Conservation (phyloP, 2,113 vertebrate species). For the Corythornis vintsioides region DNA sequence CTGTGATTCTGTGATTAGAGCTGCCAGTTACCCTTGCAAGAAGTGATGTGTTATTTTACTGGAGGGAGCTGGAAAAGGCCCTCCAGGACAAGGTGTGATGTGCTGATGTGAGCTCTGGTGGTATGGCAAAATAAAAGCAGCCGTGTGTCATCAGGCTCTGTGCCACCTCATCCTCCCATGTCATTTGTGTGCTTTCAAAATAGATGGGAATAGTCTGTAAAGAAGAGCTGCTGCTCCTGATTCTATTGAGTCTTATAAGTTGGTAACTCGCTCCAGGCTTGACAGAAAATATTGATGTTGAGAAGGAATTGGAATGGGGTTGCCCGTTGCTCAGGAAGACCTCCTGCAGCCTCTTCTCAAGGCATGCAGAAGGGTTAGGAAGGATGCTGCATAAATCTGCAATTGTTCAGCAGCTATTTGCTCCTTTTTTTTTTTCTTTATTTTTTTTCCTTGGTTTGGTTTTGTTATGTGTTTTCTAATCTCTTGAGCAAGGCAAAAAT, state of each 20-base stretch:
- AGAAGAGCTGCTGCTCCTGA: not conserved
- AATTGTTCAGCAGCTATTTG: not conserved
- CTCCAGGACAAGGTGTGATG: not conserved
- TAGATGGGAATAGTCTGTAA: not conserved
- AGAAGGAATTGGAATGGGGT: not conserved
- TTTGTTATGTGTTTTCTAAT: not conserved
- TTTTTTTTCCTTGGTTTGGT: not conserved
- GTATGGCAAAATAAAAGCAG: not conserved
- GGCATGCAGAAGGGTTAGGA: not conserved
- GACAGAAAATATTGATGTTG: not conserved
- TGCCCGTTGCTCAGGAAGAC: not conserved
- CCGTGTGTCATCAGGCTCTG: not conserved
- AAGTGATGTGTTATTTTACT: not conserved
- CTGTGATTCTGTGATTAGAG: not conserved
- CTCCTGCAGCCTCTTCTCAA: not conserved
- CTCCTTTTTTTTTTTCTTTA: not conserved
- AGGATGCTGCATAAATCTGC: not conserved
- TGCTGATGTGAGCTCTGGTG: rapidly evolving
- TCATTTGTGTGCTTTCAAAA: not conserved
- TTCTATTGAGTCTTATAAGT: not conserved
- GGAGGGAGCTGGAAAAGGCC: not conserved
- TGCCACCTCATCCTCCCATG: not conserved
- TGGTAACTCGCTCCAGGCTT: not conserved
- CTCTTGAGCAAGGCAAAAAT: not conserved
- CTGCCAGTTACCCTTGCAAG: not conserved